A percentile compares a stretch with the other conserved stretches of the same genome.
Evolutionary conservation across 2,888 invertebrate genomes (phyloP).

Genomic region (Drosophila glabriapex): DNA sequence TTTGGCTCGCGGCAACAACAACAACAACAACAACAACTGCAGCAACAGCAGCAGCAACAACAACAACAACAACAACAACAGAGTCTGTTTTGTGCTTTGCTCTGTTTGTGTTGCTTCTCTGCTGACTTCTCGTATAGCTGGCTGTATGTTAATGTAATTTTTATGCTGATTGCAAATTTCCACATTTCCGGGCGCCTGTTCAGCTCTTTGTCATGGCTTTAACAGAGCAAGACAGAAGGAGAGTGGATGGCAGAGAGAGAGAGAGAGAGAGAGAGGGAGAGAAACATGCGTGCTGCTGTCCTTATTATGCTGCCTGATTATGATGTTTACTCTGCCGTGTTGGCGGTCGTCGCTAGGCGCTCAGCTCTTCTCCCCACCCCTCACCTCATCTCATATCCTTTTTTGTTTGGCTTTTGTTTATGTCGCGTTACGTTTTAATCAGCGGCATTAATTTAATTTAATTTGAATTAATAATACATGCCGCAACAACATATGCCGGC

Average conservation of each 20-base stretch:
- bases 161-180: constrained; percentile 79
- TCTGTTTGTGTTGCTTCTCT: neutral
- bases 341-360: constrained; percentile 48
- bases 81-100: constrained; percentile 7
- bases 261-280: neutral
- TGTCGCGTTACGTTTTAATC: constrained; percentile 64
- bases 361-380: neutral
- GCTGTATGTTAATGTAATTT: constrained; percentile 77
- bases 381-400: constrained; percentile 5
- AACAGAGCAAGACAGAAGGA: constrained; percentile 1
- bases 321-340: constrained; percentile 46
- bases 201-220: constrained; percentile 52
- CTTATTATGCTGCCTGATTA: constrained; percentile 49
- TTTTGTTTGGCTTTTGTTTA: constrained; percentile 68
- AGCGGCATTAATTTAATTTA: constrained; percentile 79
- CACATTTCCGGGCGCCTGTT: constrained; percentile 71
- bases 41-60: rapidly evolving
- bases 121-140: constrained; percentile 26
- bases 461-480: constrained; percentile 74
- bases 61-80: neutral
- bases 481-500: constrained; percentile 15
- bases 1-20: constrained; percentile 14
- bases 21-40: neutral
- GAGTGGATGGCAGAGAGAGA: neutral
- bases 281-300: constrained; percentile 27